A percentile compares a stretch with the other conserved stretches of the same genome.
Conservation (phyloP, 2,888 invertebrate genomes). For the Cecidostiba fungosa region DNA sequence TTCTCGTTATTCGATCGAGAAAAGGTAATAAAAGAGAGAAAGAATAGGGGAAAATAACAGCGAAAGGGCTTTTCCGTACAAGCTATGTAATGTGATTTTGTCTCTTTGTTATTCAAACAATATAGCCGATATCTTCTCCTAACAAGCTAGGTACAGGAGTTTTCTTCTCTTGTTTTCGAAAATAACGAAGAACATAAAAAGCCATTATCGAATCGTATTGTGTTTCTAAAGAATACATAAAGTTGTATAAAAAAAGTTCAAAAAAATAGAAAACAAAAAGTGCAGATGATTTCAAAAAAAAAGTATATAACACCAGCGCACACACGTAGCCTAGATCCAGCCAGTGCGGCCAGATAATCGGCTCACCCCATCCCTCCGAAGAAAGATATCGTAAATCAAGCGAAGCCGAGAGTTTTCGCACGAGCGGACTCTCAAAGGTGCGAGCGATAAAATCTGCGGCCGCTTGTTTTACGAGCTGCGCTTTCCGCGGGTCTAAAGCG, state of each 20-base stretch:
- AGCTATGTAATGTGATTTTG: background rate
- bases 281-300: background rate
- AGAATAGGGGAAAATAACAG: background rate
- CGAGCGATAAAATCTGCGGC: conserved; percentile 43
- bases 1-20: background rate
- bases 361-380: background rate
- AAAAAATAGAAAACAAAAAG: background rate
- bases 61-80: background rate
- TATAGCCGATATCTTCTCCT: background rate
- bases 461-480: conserved; percentile 27
- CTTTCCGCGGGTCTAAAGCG: conserved; percentile 7
- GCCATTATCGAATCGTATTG: background rate
- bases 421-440: background rate
- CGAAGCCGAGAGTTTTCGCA: conserved; percentile 39
- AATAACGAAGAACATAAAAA: background rate
- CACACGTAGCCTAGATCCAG: background rate
- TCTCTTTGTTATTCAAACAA: background rate
- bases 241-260: background rate
- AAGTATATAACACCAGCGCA: background rate
- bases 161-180: background rate
- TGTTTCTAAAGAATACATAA: background rate
- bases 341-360: conserved; percentile 30
- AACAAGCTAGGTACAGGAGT: background rate
- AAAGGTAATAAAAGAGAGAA: too few species aligned
- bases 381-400: conserved; percentile 45